These are phyloP conservation scores for Archivesica marissinica DNA, from an alignment of 1,140 invertebrate genomes.

Conservation along the genomic window DNA sequence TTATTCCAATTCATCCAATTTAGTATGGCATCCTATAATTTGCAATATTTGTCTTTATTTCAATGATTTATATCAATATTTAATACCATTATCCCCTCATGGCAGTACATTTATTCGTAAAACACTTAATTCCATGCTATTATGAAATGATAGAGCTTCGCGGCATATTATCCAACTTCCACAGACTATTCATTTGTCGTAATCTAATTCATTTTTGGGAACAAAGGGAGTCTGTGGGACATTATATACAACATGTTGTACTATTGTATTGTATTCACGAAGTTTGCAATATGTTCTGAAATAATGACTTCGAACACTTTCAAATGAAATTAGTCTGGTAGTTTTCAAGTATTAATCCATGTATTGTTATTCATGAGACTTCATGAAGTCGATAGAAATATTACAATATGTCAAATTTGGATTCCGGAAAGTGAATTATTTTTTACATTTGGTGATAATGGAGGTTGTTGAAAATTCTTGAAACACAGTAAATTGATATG, in stretches of 20 bases:
- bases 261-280: neutral
- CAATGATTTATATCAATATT: conserved; percentile 32
- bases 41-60: conserved; percentile 23
- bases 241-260: neutral
- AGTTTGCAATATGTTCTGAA: neutral
- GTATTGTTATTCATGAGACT: conserved; percentile 1
- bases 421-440: neutral
- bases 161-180: neutral
- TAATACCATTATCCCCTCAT: conserved; percentile 11
- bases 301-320: neutral
- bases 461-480: neutral
- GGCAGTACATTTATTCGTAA: conserved; percentile 5
- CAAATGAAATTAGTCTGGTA: conserved; percentile 11
- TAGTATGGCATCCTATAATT: neutral
- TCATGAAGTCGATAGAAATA: neutral
- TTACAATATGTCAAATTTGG: neutral
- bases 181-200: neutral
- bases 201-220: conserved; percentile 5
- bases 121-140: conserved; percentile 24
- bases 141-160: neutral
- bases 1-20: neutral
- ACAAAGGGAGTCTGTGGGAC: neutral
- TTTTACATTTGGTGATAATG: too few species aligned
- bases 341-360: neutral
- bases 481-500: too few species aligned